These are phyloP conservation scores for Pelobates cultripes DNA, from an alignment of 2,797 vertebrate genomes.

Conservation along the genomic window DNA sequence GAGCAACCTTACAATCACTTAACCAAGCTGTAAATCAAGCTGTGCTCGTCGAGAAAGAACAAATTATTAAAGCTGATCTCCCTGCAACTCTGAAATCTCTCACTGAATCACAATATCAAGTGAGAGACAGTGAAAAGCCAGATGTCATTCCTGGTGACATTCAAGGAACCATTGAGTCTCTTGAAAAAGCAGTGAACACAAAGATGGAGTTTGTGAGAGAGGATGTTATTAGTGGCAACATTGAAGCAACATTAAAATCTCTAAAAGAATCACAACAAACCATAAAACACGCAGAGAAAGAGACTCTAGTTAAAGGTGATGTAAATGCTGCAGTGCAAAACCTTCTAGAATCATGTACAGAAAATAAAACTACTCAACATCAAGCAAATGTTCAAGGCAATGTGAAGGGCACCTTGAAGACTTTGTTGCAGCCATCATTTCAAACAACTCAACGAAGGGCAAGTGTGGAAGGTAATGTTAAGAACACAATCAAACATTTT, in stretches of 20 bases:
- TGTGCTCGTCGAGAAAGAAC: conserved; percentile 79
- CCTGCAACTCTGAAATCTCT: conserved; percentile 78
- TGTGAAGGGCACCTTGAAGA: conserved; percentile 76
- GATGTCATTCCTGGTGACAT: conserved; percentile 82
- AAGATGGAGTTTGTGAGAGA: conserved; percentile 77
- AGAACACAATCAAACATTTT: conserved; percentile 76
- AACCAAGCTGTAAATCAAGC: conserved; percentile 82
- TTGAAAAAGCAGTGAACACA: conserved; percentile 80
- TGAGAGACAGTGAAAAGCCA: conserved; percentile 79
- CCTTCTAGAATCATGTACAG: conserved; percentile 72
- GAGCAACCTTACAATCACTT: conserved; percentile 79
- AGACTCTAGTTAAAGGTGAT: conserved; percentile 74
- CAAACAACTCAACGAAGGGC: conserved; percentile 69
- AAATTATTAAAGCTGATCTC: conserved; percentile 83
- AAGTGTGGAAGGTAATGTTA: conserved; percentile 66
- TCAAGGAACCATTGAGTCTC: conserved; percentile 79
- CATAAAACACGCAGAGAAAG: conserved; percentile 77
- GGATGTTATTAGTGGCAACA: conserved; percentile 82
- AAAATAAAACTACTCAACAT: conserved; percentile 69
- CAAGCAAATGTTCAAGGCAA: conserved; percentile 73
- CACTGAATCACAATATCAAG: conserved; percentile 73
- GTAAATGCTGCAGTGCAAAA: conserved; percentile 71
- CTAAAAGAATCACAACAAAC: conserved; percentile 77
- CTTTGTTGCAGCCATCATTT: conserved; percentile 73
- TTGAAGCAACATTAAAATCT: conserved; percentile 81